Conservation (phyloP, 2,888 invertebrate genomes). For the Tupiocoris notatus region DNA sequence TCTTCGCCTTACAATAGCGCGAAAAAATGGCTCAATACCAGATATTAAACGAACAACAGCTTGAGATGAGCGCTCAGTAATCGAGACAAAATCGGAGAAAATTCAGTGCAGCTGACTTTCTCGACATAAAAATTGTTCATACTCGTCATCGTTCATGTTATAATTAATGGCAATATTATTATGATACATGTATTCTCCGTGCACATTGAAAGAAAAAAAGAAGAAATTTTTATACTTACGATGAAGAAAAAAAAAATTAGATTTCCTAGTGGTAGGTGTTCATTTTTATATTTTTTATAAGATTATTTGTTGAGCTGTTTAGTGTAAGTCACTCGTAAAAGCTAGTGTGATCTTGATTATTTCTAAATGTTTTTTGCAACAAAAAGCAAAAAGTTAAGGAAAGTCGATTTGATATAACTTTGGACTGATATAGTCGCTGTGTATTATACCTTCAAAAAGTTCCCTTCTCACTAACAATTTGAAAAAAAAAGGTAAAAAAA, state of each 20-base stretch:
- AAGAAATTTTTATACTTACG: constrained; percentile 37
- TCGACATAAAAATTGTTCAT: constrained; percentile 22
- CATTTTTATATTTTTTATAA: constrained; percentile 37
- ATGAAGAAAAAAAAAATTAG: constrained; percentile 21
- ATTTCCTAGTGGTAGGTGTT: constrained; percentile 37
- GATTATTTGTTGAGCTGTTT: constrained; percentile 41
- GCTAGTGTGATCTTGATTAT: constrained; percentile 41
- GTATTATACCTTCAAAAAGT: constrained; percentile 17
- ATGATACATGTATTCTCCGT: constrained; percentile 37
- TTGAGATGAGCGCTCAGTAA: neutral
- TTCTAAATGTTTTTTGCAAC: constrained; percentile 34
- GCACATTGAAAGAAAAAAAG: constrained; percentile 19
- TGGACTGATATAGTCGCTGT: constrained; percentile 42
- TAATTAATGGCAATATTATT: constrained; percentile 38
- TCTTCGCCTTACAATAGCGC: too few species aligned
- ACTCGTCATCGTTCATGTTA: constrained; percentile 24
- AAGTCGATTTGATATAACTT: constrained; percentile 36
- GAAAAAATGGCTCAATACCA: too few species aligned
- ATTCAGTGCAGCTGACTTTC: constrained; percentile 22
- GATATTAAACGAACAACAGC: too few species aligned
- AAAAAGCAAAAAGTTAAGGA: constrained; percentile 11
- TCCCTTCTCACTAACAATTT: constrained; percentile 30
- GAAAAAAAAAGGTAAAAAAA: constrained; percentile 25
- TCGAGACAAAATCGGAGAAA: neutral
- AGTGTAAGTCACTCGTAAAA: constrained; percentile 41